These are phyloP conservation scores for Aplochiton taeniatus DNA, from an alignment of 2,797 vertebrate genomes.

Conservation along the genomic window DNA sequence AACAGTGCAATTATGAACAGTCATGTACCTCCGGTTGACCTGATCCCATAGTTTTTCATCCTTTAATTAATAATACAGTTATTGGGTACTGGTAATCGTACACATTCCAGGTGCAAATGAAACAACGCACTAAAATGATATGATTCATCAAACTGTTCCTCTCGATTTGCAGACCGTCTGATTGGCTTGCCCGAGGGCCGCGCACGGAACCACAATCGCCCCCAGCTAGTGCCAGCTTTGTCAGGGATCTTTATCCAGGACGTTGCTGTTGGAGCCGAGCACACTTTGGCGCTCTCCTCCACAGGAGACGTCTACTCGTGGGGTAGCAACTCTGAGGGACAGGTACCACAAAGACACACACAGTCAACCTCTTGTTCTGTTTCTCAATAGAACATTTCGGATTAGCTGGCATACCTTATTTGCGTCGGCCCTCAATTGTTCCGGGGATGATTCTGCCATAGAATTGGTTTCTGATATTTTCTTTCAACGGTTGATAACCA, in stretches of 20 bases:
- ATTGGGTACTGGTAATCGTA: no score
- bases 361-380: background rate
- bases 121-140: no score
- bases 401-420: no score
- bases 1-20: no score
- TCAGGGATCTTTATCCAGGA: constrained; percentile 76
- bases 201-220: constrained; percentile 80
- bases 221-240: constrained; percentile 78
- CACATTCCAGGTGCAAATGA: no score
- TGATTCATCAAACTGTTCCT: no score
- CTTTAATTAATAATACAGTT: no score
- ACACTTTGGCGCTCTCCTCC: constrained; percentile 76
- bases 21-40: no score
- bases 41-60: no score
- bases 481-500: background rate
- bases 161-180: constrained; percentile 68
- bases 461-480: constrained; percentile 6
- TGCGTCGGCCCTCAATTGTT: background rate
- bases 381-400: background rate
- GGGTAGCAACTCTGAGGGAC: constrained; percentile 84
- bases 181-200: constrained; percentile 80
- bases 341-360: constrained; percentile 59
- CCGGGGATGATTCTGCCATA: background rate
- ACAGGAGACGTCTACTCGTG: constrained; percentile 79
- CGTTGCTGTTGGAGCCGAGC: constrained; percentile 78